Conservation (phyloP, 2,113 vertebrate genomes). For the Xenopus laevis region DNA sequence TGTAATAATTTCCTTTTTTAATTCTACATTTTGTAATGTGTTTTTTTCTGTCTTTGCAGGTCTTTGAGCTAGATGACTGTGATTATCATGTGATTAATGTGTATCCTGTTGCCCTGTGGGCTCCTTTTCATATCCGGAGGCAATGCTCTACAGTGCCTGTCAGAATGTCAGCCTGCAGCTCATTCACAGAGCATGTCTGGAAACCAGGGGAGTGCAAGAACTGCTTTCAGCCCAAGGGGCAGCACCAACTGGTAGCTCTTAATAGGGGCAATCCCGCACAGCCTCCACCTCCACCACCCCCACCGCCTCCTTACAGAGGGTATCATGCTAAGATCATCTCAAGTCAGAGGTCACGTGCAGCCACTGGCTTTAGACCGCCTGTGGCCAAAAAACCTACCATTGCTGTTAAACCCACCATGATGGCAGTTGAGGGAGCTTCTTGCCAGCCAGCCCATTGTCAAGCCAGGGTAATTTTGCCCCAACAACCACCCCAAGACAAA, state of each 20-base stretch:
- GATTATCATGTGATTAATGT: not conserved
- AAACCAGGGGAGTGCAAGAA: slow-evolving; percentile 99
- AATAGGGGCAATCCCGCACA: slow-evolving; percentile 17
- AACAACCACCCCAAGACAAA: slow-evolving; percentile 47
- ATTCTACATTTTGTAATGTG: not conserved
- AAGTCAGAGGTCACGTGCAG: slow-evolving; percentile 71
- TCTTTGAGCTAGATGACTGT: not conserved
- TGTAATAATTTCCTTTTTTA: too few relatives aligned
- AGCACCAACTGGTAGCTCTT: slow-evolving; percentile 71
- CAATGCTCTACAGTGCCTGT: slow-evolving; percentile 48
- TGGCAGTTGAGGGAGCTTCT: slow-evolving; percentile 66
- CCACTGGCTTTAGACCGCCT: slow-evolving; percentile 81
- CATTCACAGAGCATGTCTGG: slow-evolving; percentile 98
- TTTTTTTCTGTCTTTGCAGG: not conserved
- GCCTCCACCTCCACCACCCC: slow-evolving; percentile 40
- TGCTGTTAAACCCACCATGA: slow-evolving; percentile 97
- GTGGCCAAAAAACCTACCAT: slow-evolving; percentile 98
- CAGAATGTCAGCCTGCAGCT: slow-evolving; percentile 95
- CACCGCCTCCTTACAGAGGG: slow-evolving; percentile 68
- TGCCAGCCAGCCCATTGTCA: slow-evolving; percentile 54
- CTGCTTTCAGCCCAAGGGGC: slow-evolving; percentile 95
- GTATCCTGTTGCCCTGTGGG: not conserved
- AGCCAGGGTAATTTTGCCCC: slow-evolving; percentile 61
- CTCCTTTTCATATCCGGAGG: slow-evolving; percentile 6
- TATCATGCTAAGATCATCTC: slow-evolving; percentile 65